A percentile compares a stretch with the other conserved stretches of the same genome.
These are phyloP conservation scores for Eurystomus glaucurus DNA, from an alignment of 2,797 vertebrate genomes.

Conservation along the genomic window DNA sequence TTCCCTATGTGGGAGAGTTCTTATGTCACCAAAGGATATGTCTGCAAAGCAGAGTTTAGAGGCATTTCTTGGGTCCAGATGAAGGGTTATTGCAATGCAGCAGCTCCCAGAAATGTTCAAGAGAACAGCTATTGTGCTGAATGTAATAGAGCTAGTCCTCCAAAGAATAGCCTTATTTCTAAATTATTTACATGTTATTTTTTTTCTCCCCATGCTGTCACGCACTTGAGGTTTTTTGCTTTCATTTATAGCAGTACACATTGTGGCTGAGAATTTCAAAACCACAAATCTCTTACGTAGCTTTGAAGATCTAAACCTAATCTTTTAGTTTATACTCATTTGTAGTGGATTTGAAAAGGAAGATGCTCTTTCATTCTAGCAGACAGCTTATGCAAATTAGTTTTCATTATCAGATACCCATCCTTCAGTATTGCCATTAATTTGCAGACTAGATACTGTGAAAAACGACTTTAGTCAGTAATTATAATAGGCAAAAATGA, in stretches of 20 bases:
- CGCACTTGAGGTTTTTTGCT: slow-evolving; percentile 4
- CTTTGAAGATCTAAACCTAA: slow-evolving; percentile 38
- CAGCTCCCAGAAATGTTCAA: background rate
- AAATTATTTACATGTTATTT: slow-evolving; percentile 53
- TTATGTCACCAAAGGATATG: background rate
- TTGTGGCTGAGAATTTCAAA: slow-evolving; percentile 23
- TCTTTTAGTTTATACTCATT: slow-evolving; percentile 26
- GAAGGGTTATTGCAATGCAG: background rate
- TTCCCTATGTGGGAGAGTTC: background rate
- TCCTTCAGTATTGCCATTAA: background rate
- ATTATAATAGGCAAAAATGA: background rate
- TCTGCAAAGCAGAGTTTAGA: background rate
- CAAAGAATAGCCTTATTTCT: slow-evolving; percentile 12
- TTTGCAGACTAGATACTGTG: background rate
- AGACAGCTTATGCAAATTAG: slow-evolving; percentile 33
- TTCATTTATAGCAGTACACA: background rate
- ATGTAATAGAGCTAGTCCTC: background rate
- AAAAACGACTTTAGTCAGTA: background rate
- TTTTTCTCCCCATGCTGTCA: background rate
- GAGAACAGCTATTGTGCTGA: background rate
- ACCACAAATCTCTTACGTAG: background rate
- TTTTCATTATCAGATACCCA: slow-evolving; percentile 34
- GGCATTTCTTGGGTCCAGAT: background rate
- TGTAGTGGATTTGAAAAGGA: slow-evolving; percentile 8
- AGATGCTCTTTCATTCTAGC: background rate